A percentile compares a stretch with the other conserved stretches of the same genome.
Evolutionary conservation across 2,888 invertebrate species (phyloP).

Genomic region (Spodoptera littoralis): DNA sequence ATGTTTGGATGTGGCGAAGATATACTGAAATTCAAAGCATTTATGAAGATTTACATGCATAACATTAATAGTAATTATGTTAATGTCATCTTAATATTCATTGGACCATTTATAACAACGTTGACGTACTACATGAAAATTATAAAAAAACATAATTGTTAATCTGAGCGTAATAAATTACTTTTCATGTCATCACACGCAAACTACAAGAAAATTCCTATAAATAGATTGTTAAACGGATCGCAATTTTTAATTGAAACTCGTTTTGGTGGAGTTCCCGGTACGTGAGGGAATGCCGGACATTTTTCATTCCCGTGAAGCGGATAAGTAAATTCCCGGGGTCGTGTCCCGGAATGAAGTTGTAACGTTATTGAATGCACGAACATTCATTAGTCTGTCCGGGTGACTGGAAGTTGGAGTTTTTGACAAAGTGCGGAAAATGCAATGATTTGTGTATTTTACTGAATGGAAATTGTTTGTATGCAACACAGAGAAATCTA

Average conservation of each 20-base stretch:
- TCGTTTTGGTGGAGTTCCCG: constrained; percentile 8
- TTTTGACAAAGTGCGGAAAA: constrained; percentile 5
- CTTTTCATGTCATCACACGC: not conserved
- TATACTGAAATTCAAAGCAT: too few relatives aligned
- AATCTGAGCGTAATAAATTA: constrained; percentile 1
- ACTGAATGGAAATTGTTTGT: not conserved
- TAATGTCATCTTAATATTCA: constrained; percentile 1
- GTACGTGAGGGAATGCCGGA: constrained; percentile 27
- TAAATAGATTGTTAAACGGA: constrained; percentile 11
- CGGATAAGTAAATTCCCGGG: constrained; percentile 40
- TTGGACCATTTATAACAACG: not conserved
- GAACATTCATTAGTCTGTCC: constrained; percentile 27
- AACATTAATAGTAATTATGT: too few relatives aligned
- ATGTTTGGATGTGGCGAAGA: too few relatives aligned
- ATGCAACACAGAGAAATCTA: too few relatives aligned
- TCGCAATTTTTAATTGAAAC: constrained; percentile 23
- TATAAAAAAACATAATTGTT: constrained; percentile 18
- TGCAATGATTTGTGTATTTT: not conserved
- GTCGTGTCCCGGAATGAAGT: constrained; percentile 33
- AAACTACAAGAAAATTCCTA: constrained; percentile 1
- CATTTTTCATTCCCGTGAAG: constrained; percentile 43
- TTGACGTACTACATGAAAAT: constrained; percentile 6
- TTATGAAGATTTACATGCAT: too few relatives aligned
- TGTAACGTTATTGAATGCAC: constrained; percentile 21
- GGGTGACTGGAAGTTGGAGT: not conserved